Evolutionary conservation across 2,888 invertebrate species (phyloP).

Genomic region (Acanthoscelides obtectus): DNA sequence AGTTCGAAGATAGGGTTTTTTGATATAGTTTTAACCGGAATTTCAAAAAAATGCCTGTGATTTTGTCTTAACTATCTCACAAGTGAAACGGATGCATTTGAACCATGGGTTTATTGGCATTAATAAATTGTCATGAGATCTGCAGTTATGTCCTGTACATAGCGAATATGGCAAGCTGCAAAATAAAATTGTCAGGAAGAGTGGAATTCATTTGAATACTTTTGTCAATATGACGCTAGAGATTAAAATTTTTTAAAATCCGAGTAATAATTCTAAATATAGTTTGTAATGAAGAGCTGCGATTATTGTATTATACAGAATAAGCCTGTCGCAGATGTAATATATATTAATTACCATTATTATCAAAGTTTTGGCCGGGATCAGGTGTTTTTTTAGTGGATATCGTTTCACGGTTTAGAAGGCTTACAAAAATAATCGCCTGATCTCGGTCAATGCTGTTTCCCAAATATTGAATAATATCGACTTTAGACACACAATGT

Average conservation of each 20-base stretch:
- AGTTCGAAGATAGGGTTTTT: no score
- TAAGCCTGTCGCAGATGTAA: conserved; percentile 48
- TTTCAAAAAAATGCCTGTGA: background rate
- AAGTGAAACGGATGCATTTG: background rate
- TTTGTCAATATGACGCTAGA: conserved; percentile 45
- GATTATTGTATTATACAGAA: conserved; percentile 43
- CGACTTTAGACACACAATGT: conserved; percentile 50
- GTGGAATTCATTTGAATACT: conserved; percentile 24
- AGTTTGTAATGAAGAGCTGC: conserved; percentile 39
- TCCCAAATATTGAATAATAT: conserved; percentile 45
- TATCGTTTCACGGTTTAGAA: background rate
- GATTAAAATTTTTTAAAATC: conserved; percentile 29
- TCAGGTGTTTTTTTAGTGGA: conserved; percentile 32
- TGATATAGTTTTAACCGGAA: no score
- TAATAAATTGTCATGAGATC: no score
- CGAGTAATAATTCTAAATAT: conserved; percentile 46
- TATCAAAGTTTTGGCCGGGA: conserved; percentile 21
- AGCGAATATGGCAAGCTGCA: conserved; percentile 23
- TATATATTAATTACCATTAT: conserved; percentile 38
- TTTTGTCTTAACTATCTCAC: background rate
- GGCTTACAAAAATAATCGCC: conserved; percentile 10
- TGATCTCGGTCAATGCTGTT: conserved; percentile 43
- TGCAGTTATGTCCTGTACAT: conserved; percentile 27
- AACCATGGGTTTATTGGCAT: background rate
- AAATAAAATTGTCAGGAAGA: conserved; percentile 24